phyloP scores from a whole-genome alignment of 2,888 invertebrate genomes.

The Gandaritis pyraliata region DNA sequence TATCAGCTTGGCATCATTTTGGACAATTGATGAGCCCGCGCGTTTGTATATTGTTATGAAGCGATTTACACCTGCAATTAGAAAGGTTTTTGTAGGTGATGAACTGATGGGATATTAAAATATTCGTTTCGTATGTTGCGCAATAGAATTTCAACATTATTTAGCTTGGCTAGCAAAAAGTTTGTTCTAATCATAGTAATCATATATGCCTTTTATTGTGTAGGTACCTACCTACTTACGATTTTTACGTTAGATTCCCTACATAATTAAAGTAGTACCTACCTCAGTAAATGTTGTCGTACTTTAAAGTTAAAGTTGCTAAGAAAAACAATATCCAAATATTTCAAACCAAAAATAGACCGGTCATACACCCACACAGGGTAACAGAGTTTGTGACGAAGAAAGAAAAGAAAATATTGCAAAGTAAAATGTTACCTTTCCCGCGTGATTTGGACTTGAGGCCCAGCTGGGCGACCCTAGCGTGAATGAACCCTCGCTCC shows the following conservation, averaged over 20 bases:
- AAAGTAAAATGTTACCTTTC: constrained; percentile 77
- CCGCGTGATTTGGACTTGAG: constrained; percentile 93
- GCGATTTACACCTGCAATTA: constrained; percentile 84
- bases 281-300: too few relatives aligned
- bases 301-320: too few relatives aligned
- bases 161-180: too few relatives aligned
- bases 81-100: neutral
- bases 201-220: too few relatives aligned
- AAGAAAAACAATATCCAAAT: too few relatives aligned
- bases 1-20: constrained; percentile 86
- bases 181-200: too few relatives aligned
- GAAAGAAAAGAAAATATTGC: neutral
- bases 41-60: constrained; percentile 89
- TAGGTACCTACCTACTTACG: too few relatives aligned
- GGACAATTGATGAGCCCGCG: constrained; percentile 87
- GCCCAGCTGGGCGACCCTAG: constrained; percentile 87
- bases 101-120: too few relatives aligned
- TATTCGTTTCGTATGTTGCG: too few relatives aligned
- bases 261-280: too few relatives aligned
- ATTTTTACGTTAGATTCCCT: too few relatives aligned
- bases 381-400: neutral
- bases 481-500: constrained; percentile 92
- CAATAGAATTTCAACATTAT: too few relatives aligned
- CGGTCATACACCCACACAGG: neutral
- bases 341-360: neutral